A percentile compares a stretch with the other conserved stretches of the same genome.
These are phyloP conservation scores for Pocillopora meandrina DNA, from an alignment of 92 coral and sea anemone species.

Conservation along the genomic window DNA sequence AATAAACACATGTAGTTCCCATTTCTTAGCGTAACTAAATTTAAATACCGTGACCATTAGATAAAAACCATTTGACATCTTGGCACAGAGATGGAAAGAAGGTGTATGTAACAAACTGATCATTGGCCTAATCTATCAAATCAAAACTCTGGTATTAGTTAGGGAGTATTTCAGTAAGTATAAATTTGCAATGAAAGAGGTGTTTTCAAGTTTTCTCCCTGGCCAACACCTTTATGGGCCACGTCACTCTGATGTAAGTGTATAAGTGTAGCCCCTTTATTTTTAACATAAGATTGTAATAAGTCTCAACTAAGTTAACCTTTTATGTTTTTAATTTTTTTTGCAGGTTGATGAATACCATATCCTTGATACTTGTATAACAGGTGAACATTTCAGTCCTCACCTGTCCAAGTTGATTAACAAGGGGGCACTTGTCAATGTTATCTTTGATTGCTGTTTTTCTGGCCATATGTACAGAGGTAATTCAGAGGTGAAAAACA, in stretches of 20 bases:
- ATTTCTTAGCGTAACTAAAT: not conserved
- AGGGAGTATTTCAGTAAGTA: no score
- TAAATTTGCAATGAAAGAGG: no score
- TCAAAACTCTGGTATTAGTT: no score
- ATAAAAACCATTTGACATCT: no score
- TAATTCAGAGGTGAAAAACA: not conserved
- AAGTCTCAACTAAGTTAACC: not conserved
- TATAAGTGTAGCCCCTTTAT: not conserved
- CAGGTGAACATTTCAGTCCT: conserved; percentile 25
- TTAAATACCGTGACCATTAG: not conserved
- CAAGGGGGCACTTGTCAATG: no score
- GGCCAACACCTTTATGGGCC: no score
- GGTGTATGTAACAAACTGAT: no score
- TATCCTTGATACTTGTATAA: conserved; percentile 16
- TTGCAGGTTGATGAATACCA: conserved; percentile 1
- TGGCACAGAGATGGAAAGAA: no score
- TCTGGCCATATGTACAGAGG: conserved; percentile 18
- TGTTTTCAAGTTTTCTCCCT: not conserved
- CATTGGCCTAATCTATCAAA: no score
- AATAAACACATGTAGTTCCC: not conserved
- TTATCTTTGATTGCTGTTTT: no score
- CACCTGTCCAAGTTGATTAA: not conserved
- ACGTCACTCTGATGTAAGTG: not conserved
- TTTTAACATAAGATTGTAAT: not conserved
- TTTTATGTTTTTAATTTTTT: not conserved